Conservation (phyloP, 2,797 vertebrate species). For the Spheniscus humboldti region DNA sequence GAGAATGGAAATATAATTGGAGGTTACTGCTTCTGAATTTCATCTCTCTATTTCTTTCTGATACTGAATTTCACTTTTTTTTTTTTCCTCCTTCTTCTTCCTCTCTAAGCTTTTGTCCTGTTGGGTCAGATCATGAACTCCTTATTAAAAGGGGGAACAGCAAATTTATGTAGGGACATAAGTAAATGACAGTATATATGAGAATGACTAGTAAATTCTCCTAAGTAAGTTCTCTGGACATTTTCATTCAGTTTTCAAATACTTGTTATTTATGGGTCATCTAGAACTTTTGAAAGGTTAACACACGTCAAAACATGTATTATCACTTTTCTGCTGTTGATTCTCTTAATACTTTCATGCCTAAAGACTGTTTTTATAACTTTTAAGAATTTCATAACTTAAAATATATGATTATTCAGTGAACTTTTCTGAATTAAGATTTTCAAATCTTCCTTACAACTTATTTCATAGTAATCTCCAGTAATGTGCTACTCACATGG, state of each 20-base stretch:
- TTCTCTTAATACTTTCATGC: not conserved
- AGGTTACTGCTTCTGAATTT: not conserved
- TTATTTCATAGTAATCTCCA: not conserved
- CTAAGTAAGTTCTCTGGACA: not conserved
- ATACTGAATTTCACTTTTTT: not conserved
- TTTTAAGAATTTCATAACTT: not conserved
- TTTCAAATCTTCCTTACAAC: not conserved
- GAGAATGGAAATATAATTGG: not conserved
- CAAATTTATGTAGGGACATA: not conserved
- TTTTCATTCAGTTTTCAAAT: not conserved
- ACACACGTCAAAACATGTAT: not conserved
- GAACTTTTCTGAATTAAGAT: not conserved
- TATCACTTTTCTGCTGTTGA: not conserved
- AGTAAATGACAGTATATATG: not conserved
- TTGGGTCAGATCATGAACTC: not conserved
- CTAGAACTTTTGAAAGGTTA: not conserved
- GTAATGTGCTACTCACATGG: not conserved
- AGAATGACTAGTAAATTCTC: not conserved
- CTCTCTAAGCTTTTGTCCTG: not conserved
- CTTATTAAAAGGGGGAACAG: not conserved
- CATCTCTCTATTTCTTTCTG: not conserved
- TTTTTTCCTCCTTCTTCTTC: not conserved
- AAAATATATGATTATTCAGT: not conserved
- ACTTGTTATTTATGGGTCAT: not conserved
- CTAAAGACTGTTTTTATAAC: not conserved